Evolutionary conservation across 2,888 invertebrate genomes (phyloP), one percentile per base, ranked within the genome.

Genomic region (Thecophora atra): DNA sequence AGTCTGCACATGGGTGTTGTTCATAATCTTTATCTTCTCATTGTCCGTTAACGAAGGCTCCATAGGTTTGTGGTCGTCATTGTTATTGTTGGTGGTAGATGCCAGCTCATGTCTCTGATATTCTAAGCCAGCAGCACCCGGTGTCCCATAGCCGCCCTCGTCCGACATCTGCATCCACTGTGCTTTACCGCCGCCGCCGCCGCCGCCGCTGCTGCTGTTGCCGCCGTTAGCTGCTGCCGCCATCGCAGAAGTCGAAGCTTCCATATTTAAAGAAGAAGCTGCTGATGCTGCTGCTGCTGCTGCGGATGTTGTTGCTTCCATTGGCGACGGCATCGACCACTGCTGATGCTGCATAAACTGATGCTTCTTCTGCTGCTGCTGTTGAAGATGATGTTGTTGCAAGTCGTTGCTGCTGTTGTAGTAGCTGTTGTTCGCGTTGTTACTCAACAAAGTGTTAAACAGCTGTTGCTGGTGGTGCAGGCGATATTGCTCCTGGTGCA

Each of bases 91-190:
- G 72, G 30, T 73, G 72, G 26, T 75, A 54, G 74, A 71, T 70
- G 72, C 80, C 76, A 81, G 78, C 78, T 84, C 83, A 80, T 81
- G 81, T 79, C 82, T 84, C 77, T 85, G 85, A 85, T 83, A 84
- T 80, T 84, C 82, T 80, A 82, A 82, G 80, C 85, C 88, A 87
- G 87, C 89, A 85, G 90, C 90, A 89, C 89, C 90, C 90, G 90
- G 90, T 89, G 88, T 89, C 88, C 89, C 88, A 85, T 84, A 86
- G 89, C 86, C 85, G 88, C 89, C 90, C 89, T 89, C 89, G 81
- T 85, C 81, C 83, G 83, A 82, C 81, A 85, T 85, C 81, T 81
- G 81, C 74, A 84, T 85, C 86, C 86, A 85, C 82, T 85, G 85
- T 80, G 83, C 80, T 79, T 81, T 81, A 78, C 78, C 78, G 75